phyloP scores from a whole-genome alignment of 2,797 vertebrate species.

The Hydrocynus forskahlii region DNA sequence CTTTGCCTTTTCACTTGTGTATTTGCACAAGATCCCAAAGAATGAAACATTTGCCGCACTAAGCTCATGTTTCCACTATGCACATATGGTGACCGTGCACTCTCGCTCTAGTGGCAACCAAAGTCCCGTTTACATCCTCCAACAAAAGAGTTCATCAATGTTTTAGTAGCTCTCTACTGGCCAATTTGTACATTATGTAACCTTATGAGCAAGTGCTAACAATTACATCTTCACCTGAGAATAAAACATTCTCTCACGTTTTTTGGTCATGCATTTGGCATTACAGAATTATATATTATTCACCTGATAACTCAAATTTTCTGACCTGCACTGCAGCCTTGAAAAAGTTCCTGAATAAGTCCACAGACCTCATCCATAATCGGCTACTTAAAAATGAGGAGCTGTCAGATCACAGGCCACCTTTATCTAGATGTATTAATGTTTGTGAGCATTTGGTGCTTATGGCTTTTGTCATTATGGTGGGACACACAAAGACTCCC shows the following conservation, averaged over 20 bases:
- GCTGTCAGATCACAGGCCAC: constrained; percentile 41
- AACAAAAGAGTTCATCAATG: constrained; percentile 63
- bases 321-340: background rate
- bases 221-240: constrained; percentile 13
- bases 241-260: constrained; percentile 19
- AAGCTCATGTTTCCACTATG: constrained; percentile 38
- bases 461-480: constrained; percentile 47
- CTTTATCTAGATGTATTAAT: constrained; percentile 68
- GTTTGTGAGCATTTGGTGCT: constrained; percentile 67
- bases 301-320: background rate
- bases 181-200: constrained; percentile 55
- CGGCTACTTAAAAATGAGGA: constrained; percentile 44
- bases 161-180: constrained; percentile 59
- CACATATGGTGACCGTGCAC: constrained; percentile 44
- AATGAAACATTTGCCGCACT: background rate
- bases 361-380: constrained; percentile 9
- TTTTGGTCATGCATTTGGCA: background rate
- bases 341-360: background rate
- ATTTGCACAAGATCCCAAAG: background rate
- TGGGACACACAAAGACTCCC: constrained; percentile 36
- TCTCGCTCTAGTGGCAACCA: constrained; percentile 53
- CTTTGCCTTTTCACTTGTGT: background rate
- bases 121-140: constrained; percentile 60
- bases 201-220: constrained; percentile 40
- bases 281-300: background rate